Evolutionary conservation across 2,113 vertebrate species (phyloP).

Genomic region (Archocentrus centrarchus): DNA sequence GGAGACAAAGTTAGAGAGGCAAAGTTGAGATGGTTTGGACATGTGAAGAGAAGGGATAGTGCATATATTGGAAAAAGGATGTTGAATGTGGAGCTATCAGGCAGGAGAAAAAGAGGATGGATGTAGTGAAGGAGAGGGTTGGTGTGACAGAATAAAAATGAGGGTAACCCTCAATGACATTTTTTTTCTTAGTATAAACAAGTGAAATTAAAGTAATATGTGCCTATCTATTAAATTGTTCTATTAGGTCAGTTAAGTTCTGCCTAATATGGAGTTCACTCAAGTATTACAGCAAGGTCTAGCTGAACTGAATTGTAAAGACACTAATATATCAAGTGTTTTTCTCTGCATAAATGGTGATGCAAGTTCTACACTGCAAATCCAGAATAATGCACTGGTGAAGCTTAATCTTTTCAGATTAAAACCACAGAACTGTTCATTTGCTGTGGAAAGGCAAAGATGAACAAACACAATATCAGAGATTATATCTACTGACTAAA

Average conservation of each 20-base stretch:
- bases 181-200: too few species aligned
- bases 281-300: not conserved
- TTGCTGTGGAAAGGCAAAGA: not conserved
- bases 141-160: too few species aligned
- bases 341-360: not conserved
- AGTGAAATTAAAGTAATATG: too few species aligned
- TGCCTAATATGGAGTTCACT: not conserved
- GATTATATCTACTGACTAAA: conserved; percentile 14
- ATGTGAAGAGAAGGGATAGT: too few species aligned
- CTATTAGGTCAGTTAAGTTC: not conserved
- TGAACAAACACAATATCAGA: conserved; percentile 12
- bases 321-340: not conserved
- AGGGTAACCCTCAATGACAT: too few species aligned
- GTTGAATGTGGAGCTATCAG: too few species aligned
- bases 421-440: not conserved
- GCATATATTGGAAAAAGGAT: too few species aligned
- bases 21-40: too few species aligned
- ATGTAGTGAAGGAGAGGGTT: too few species aligned
- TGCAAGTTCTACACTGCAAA: not conserved
- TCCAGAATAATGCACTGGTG: not conserved
- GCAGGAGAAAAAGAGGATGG: too few species aligned
- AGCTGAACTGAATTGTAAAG: not conserved
- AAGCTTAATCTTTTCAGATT: not conserved
- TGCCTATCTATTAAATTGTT: too few species aligned
- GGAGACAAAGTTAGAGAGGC: too few species aligned